phyloP scores from a whole-genome alignment of 2,113 vertebrate genomes.

The Lophotis ruficrista region DNA sequence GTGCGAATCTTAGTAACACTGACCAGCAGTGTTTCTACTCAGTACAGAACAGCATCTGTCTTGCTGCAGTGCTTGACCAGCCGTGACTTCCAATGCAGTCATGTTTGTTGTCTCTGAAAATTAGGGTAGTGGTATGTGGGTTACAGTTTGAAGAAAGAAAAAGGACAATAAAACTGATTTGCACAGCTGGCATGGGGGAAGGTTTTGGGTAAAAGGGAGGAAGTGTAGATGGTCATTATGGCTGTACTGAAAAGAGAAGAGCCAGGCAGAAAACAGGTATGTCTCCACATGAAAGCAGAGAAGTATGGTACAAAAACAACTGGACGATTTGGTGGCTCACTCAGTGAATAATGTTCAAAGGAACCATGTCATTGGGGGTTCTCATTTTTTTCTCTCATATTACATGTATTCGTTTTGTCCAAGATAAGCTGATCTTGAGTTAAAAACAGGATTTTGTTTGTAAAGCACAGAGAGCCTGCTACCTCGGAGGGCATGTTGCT shows the following conservation, averaged over 20 bases:
- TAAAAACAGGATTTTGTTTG: not conserved
- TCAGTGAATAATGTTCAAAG: not conserved
- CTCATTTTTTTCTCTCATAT: not conserved
- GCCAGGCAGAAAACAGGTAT: not conserved
- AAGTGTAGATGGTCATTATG: not conserved
- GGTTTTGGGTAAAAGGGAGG: not conserved
- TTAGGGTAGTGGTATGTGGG: not conserved
- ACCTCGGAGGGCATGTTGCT: fast-evolving
- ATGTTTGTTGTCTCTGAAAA: not conserved
- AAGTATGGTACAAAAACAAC: not conserved
- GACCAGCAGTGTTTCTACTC: not conserved
- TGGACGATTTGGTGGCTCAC: not conserved
- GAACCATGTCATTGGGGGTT: not conserved
- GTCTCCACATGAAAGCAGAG: not conserved
- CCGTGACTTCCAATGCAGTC: not conserved
- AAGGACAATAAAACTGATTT: not conserved
- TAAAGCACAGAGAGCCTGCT: not conserved
- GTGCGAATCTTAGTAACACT: not conserved
- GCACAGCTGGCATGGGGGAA: not conserved
- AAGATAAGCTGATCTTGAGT: not conserved
- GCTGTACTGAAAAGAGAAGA: not conserved
- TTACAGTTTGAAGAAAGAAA: not conserved
- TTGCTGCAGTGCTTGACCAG: not conserved
- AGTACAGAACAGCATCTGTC: not conserved
- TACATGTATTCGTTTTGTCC: not conserved